These are phyloP conservation scores for Clupea harengus DNA, from an alignment of 2,113 vertebrate genomes.

Conservation along the genomic window DNA sequence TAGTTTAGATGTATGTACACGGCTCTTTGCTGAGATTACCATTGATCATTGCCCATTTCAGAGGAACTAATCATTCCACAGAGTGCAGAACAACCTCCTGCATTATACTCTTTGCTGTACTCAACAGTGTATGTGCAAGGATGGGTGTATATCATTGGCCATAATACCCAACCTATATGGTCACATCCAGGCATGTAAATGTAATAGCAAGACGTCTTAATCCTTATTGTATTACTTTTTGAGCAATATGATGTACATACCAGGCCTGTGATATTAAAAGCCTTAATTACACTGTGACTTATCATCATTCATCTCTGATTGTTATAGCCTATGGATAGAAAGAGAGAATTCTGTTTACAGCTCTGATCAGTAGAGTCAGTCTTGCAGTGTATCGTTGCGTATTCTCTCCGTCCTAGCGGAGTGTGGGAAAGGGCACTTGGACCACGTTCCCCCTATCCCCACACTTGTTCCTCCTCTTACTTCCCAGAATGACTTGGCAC, in stretches of 20 bases:
- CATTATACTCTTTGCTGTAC: background rate
- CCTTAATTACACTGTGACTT: too few species aligned
- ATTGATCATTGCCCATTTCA: background rate
- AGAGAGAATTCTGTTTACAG: too few species aligned
- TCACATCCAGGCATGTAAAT: background rate
- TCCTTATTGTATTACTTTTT: background rate
- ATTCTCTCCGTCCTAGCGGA: too few species aligned
- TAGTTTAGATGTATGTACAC: background rate
- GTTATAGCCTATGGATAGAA: too few species aligned
- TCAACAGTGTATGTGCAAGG: background rate
- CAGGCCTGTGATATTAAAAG: too few species aligned
- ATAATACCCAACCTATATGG: background rate
- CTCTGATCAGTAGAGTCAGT: too few species aligned
- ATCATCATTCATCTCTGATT: too few species aligned
- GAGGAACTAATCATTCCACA: background rate
- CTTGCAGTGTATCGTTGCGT: too few species aligned
- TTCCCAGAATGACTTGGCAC: too few species aligned
- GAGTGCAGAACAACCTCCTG: background rate
- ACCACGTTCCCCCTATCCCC: too few species aligned
- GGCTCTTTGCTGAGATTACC: background rate
- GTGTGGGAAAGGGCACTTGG: too few species aligned
- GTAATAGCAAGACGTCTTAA: background rate
- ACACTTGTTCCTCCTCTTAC: too few species aligned
- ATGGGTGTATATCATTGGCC: background rate
- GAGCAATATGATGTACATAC: background rate